Percentiles rank a stretch among this genome's conserved stretches.
These are phyloP conservation scores for Equus quagga DNA, from an alignment of 2,113 vertebrate genomes.

Conservation along the genomic window DNA sequence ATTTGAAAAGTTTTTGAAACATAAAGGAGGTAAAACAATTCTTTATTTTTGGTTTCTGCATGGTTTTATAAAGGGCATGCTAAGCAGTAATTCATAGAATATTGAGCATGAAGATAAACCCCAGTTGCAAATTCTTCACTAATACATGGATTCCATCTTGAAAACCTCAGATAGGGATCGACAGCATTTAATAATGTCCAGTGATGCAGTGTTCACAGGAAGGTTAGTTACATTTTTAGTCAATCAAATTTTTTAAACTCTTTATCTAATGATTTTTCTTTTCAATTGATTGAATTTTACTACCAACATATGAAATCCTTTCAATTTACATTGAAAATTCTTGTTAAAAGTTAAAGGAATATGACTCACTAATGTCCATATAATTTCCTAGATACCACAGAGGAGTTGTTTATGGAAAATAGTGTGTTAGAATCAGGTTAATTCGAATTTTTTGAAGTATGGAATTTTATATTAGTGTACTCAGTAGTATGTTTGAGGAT, in stretches of 20 bases:
- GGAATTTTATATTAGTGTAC: not conserved
- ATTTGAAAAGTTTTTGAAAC: not conserved
- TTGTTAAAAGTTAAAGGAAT: not conserved
- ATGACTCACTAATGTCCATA: not conserved
- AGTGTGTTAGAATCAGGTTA: not conserved
- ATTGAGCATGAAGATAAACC: not conserved
- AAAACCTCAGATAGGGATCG: not conserved
- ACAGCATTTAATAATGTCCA: not conserved
- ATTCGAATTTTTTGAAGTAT: not conserved
- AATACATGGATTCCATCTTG: not conserved
- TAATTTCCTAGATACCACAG: not conserved
- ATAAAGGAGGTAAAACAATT: not conserved
- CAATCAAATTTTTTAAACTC: not conserved
- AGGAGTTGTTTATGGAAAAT: not conserved
- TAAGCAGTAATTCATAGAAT: not conserved
- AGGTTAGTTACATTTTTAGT: not conserved
- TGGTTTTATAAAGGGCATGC: not conserved
- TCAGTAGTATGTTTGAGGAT: not conserved
- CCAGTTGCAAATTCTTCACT: not conserved
- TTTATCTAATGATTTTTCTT: not conserved
- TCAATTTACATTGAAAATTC: not conserved
- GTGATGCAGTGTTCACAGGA: not conserved
- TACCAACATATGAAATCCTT: not conserved
- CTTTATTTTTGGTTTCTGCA: not conserved
- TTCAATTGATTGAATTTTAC: not conserved